phyloP scores from a whole-genome alignment of 2,888 invertebrate genomes.

The Amaurobius ferox region DNA sequence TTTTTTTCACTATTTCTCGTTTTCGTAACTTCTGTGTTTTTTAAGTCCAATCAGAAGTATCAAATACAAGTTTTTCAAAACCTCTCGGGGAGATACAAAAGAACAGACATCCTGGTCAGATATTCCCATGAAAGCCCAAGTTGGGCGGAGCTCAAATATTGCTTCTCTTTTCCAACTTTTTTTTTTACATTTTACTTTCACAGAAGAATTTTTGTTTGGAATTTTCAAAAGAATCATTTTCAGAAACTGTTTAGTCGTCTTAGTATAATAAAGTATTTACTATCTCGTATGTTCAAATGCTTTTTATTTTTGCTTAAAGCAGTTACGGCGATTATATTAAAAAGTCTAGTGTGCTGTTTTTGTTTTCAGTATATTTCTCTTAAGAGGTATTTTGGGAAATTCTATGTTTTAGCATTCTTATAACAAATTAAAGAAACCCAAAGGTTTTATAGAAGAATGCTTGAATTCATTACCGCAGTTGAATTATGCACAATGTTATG shows the following conservation, averaged over 20 bases:
- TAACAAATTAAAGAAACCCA: no score
- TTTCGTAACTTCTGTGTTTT: slow-evolving; percentile 52
- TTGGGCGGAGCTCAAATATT: slow-evolving; percentile 60
- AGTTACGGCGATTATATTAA: not conserved
- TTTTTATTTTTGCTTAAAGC: not conserved
- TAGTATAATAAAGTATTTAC: not conserved
- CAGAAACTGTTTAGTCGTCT: slow-evolving; percentile 21
- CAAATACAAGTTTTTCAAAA: slow-evolving; percentile 45
- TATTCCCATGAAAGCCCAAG: slow-evolving; percentile 18
- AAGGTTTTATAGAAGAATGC: no score
- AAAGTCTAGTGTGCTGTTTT: no score
- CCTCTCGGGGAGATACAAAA: slow-evolving; percentile 27
- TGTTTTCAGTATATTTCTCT: no score
- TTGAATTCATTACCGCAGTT: no score
- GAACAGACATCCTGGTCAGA: slow-evolving; percentile 23
- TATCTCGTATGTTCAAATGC: not conserved
- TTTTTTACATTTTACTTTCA: slow-evolving; percentile 21
- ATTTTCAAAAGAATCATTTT: slow-evolving; percentile 27
- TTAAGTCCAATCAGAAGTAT: slow-evolving; percentile 57
- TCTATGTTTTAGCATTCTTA: no score
- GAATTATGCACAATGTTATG: no score
- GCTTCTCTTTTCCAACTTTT: slow-evolving; percentile 28
- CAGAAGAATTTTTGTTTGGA: slow-evolving; percentile 57
- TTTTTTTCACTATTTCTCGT: slow-evolving; percentile 27
- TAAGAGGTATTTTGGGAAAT: no score